Evolutionary conservation across 2,797 vertebrate species (phyloP), one percentile per base, ranked within the genome.

Genomic region (Bucorvus abyssinicus): DNA sequence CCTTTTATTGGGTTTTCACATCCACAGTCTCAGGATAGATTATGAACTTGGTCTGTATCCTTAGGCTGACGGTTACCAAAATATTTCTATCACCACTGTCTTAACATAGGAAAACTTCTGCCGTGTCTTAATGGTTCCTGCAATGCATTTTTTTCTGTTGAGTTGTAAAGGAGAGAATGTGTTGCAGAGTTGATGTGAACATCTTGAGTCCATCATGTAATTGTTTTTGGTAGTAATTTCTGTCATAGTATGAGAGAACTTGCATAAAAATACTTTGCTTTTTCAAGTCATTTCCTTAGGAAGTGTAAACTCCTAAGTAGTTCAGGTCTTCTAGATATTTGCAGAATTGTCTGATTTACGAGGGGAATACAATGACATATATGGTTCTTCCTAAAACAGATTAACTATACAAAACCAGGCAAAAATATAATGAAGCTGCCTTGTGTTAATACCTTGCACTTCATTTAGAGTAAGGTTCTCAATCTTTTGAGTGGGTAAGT

Each of bases 311-410:
- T 50, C 59, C 10, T 18, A 3, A 5, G 0, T 63, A 52, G 18
- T 36, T 83, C n/a, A 52, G n/a, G 36, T 83, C 52, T 45, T 84
- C 36, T 74, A 55, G 49, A 4, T 91, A 69, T 53, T 68, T 87
- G 40, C 27, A 26, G 20, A 55, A 22, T 69, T 84, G 52, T 83
- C 34, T n/a, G 60, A 64, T 71, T 84, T 74, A 36, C 6, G 0
- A 18, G 32, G 29, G 67, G 27, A 69, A 38, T 65, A 7, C 1
- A 0, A 3, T 67, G 57, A 68, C 0, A 0, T 59, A 13, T 0
- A 0, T 5, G 19, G 47, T 24, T 81, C 23, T 71, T 52, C 14
- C 8, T 68, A 71, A 19, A 32, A 50, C 29, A 63, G 45, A 32
- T 32, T 38, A 65, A 61, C 19, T 69, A 5, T 47, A 60, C 27